These are phyloP conservation scores for Mesoligia furuncula DNA, from an alignment of 2,888 invertebrate genomes.

Conservation along the genomic window DNA sequence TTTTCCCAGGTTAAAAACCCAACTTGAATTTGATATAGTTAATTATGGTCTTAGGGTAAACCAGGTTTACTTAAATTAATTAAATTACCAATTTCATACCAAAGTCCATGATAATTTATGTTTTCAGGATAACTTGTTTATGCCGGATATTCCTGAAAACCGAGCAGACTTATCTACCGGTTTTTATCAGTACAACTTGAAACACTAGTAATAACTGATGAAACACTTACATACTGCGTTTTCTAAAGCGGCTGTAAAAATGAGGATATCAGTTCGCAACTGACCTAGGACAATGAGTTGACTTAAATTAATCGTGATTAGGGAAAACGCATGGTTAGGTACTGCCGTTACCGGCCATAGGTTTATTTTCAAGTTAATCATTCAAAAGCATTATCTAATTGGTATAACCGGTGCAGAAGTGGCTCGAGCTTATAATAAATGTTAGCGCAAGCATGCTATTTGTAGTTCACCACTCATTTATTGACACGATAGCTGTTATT, in stretches of 20 bases:
- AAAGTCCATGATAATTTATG: neutral
- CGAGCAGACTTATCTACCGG: neutral
- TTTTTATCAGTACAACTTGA: neutral
- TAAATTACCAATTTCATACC: neutral
- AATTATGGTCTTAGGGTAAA: neutral
- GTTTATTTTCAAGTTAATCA: neutral
- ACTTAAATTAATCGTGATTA: neutral
- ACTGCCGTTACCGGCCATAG: no score
- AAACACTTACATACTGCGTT: neutral
- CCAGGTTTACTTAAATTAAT: neutral
- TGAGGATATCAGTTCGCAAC: neutral
- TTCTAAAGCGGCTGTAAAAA: neutral
- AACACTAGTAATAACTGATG: neutral
- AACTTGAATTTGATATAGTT: neutral
- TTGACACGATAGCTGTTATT: conserved; percentile 27
- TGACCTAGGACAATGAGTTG: conserved; percentile 1
- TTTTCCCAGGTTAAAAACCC: neutral
- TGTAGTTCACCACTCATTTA: conserved; percentile 17
- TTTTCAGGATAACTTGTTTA: neutral
- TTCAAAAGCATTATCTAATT: conserved; percentile 10
- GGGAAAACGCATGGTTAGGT: neutral
- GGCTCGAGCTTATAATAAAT: conserved; percentile 11
- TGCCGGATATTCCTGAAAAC: neutral
- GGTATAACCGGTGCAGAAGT: conserved; percentile 3
- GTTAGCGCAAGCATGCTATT: conserved; percentile 15